phyloP scores from a whole-genome alignment of 2,888 invertebrate species.

The Scaptomyza tumidula region DNA sequence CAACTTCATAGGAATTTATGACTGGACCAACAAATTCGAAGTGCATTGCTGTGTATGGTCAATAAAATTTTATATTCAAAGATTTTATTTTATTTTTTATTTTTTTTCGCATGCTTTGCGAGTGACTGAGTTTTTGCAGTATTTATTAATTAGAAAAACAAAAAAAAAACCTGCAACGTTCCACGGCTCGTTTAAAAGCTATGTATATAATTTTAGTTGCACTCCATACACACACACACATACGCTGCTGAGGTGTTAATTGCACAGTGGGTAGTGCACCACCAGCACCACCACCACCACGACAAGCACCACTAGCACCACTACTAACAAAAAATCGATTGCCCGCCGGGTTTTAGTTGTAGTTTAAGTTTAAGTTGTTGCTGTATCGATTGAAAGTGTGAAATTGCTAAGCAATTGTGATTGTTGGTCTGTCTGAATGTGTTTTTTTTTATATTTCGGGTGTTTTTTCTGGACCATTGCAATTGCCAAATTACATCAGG shows the following conservation, averaged over 20 bases:
- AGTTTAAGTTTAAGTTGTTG: slow-evolving; percentile 21
- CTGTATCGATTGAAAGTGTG: slow-evolving; percentile 74
- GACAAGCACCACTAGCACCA: neutral
- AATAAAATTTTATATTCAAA: slow-evolving; percentile 65
- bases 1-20: slow-evolving; percentile 52
- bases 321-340: slow-evolving; percentile 40
- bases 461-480: slow-evolving; percentile 47
- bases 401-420: slow-evolving; percentile 80
- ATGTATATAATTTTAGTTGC: slow-evolving; percentile 69
- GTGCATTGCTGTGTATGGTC: slow-evolving; percentile 72
- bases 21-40: slow-evolving; percentile 62
- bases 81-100: neutral
- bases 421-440: slow-evolving; percentile 45
- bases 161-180: slow-evolving; percentile 51
- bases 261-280: too few species aligned
- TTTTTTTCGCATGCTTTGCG: slow-evolving; percentile 49
- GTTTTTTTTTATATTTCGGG: slow-evolving; percentile 28
- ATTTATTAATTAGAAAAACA: slow-evolving; percentile 72
- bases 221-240: slow-evolving; percentile 24
- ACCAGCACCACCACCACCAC: neutral
- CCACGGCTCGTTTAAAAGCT: slow-evolving; percentile 57
- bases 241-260: too few species aligned
- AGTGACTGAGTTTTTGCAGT: slow-evolving; percentile 35
- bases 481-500: slow-evolving; percentile 80
- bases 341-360: slow-evolving; percentile 72